These are phyloP conservation scores for Anseranas semipalmata DNA, from an alignment of 2,113 vertebrate genomes.

Conservation along the genomic window DNA sequence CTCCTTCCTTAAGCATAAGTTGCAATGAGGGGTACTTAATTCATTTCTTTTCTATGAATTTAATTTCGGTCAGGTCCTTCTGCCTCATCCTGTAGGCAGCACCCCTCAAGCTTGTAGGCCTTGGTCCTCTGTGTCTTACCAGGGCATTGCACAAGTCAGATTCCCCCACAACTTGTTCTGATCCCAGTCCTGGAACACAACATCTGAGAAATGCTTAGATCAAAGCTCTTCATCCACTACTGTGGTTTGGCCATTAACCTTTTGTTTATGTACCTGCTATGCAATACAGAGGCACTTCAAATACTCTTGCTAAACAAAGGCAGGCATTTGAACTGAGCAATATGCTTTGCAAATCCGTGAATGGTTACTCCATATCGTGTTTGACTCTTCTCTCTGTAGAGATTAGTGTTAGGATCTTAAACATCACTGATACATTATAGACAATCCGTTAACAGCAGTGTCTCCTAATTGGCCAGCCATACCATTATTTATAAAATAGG, in stretches of 20 bases:
- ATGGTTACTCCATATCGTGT: background rate
- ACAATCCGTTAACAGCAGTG: constrained; percentile 18
- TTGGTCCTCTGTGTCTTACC: background rate
- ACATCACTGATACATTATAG: background rate
- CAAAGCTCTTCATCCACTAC: background rate
- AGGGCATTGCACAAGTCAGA: background rate
- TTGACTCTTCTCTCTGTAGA: background rate
- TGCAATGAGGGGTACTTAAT: background rate
- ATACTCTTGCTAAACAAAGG: constrained; percentile 14
- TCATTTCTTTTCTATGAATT: background rate
- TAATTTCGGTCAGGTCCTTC: background rate
- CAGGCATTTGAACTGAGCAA: background rate
- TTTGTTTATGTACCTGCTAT: background rate
- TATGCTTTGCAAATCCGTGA: background rate
- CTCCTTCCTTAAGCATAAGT: background rate
- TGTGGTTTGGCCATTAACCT: background rate
- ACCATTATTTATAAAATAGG: constrained; percentile 49
- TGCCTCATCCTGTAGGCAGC: background rate
- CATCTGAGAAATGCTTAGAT: background rate
- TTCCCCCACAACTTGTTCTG: background rate
- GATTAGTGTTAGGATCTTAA: background rate
- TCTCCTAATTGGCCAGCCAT: constrained; percentile 33
- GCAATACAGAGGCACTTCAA: background rate
- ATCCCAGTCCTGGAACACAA: background rate
- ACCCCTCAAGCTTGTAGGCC: background rate